Percentiles rank a stretch among this genome's conserved stretches.
phyloP scores from a whole-genome alignment of 2,797 vertebrate species.

The Coregonus sp. region DNA sequence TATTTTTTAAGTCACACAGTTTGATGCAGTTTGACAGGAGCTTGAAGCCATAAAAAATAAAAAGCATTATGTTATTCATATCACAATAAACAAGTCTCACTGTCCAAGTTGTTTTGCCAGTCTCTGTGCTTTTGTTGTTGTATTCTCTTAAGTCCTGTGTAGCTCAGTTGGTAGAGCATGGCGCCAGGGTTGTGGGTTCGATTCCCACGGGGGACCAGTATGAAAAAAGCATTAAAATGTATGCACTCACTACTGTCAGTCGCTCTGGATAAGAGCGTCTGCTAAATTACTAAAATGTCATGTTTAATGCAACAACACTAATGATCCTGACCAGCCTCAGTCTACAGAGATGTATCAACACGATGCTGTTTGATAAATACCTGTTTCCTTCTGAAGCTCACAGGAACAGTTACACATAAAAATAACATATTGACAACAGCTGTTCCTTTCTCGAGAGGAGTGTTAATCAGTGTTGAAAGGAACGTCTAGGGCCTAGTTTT shows the following conservation, averaged over 20 bases:
- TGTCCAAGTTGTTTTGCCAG: too few species aligned
- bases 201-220: too few species aligned
- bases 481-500: conserved; percentile 9
- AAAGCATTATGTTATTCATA: background rate
- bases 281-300: too few species aligned
- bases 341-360: conserved; percentile 30
- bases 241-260: too few species aligned
- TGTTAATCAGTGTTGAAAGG: background rate
- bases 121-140: conserved; percentile 3
- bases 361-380: background rate
- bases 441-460: conserved; percentile 7
- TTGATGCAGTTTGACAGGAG: background rate
- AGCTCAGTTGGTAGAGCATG: too few species aligned
- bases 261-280: too few species aligned
- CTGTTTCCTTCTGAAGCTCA: conserved; percentile 19
- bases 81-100: background rate
- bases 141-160: background rate
- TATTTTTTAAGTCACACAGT: background rate
- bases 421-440: conserved; percentile 13
- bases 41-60: background rate
- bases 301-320: conserved; percentile 15
- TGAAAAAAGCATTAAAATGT: too few species aligned
- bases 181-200: too few species aligned
- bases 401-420: conserved; percentile 6
- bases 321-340: conserved; percentile 20